Evolutionary conservation across 2,797 vertebrate genomes (phyloP).

Genomic region (Pempheris klunzingeri): DNA sequence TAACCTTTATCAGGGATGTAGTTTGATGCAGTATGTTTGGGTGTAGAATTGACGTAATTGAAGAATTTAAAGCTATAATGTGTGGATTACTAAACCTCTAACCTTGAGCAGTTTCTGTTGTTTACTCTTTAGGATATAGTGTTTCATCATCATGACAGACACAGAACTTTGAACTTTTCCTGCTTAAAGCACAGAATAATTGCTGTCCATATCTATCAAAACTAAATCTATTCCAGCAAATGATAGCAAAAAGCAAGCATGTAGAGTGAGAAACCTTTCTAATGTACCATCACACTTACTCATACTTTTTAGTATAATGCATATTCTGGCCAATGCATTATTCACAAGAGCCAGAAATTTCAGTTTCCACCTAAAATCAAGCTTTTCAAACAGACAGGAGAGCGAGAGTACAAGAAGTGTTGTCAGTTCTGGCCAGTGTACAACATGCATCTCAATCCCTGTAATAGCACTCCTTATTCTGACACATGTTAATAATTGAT

Average conservation of each 20-base stretch:
- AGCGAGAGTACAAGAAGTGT: slow-evolving; percentile 80
- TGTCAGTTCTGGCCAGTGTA: slow-evolving; percentile 82
- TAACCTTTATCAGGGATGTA: slow-evolving; percentile 54
- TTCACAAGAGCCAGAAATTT: slow-evolving; percentile 79
- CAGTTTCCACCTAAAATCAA: slow-evolving; percentile 71
- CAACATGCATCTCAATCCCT: slow-evolving; percentile 81
- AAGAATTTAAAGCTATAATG: slow-evolving; percentile 33
- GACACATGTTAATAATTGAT: slow-evolving; percentile 89
- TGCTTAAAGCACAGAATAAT: slow-evolving; percentile 38
- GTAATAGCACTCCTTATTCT: slow-evolving; percentile 83
- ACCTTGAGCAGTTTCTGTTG: slow-evolving; percentile 36
- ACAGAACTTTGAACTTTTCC: slow-evolving; percentile 47
- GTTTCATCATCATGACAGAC: slow-evolving; percentile 57
- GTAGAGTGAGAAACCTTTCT: slow-evolving; percentile 69
- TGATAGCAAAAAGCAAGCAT: slow-evolving; percentile 61
- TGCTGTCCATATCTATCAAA: slow-evolving; percentile 43
- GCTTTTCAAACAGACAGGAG: slow-evolving; percentile 61
- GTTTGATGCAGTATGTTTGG: slow-evolving; percentile 50
- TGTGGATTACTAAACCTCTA: slow-evolving; percentile 24
- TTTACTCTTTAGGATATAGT: slow-evolving; percentile 45
- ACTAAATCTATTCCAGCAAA: slow-evolving; percentile 55
- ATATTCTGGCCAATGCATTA: slow-evolving; percentile 77
- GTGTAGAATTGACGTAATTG: slow-evolving; percentile 47
- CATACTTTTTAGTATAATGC: slow-evolving; percentile 78
- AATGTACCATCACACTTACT: slow-evolving; percentile 66